phyloP scores from a whole-genome alignment of 2,888 invertebrate genomes.

The Diaphora mendica region DNA sequence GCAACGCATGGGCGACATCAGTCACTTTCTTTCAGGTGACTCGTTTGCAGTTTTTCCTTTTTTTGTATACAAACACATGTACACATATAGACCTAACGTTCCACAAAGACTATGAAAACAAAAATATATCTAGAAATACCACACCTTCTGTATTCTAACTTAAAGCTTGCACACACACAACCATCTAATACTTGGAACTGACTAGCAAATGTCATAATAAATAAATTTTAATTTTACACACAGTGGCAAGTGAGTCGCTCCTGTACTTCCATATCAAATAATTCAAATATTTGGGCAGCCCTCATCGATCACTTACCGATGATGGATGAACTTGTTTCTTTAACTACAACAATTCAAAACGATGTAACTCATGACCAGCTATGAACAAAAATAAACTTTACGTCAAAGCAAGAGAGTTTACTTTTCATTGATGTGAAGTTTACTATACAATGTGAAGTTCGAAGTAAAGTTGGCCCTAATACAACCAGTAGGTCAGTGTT shows the following conservation, averaged over 20 bases:
- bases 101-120: no score
- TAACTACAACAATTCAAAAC: conserved; percentile 37
- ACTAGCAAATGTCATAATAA: conserved; percentile 32
- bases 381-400: conserved; percentile 33
- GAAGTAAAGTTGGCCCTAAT: conserved; percentile 65
- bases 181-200: conserved; percentile 19
- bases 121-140: no score
- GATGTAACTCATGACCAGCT: conserved; percentile 32
- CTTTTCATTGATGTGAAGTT: conserved; percentile 18
- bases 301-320: conserved; percentile 83
- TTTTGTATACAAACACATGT: no score
- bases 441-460: conserved; percentile 49
- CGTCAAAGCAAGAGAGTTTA: neutral
- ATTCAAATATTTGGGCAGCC: conserved; percentile 84
- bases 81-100: no score
- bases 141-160: neutral
- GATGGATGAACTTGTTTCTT: conserved; percentile 77
- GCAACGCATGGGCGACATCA: no score
- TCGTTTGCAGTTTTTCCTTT: no score
- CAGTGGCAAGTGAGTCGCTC: conserved; percentile 63
- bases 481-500: conserved; percentile 74
- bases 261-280: conserved; percentile 72
- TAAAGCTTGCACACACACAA: conserved; percentile 3
- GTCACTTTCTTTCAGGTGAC: no score
- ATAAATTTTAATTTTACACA: conserved; percentile 44